Evolutionary conservation across 2,113 vertebrate species (phyloP).

Genomic region (Gadus macrocephalus): DNA sequence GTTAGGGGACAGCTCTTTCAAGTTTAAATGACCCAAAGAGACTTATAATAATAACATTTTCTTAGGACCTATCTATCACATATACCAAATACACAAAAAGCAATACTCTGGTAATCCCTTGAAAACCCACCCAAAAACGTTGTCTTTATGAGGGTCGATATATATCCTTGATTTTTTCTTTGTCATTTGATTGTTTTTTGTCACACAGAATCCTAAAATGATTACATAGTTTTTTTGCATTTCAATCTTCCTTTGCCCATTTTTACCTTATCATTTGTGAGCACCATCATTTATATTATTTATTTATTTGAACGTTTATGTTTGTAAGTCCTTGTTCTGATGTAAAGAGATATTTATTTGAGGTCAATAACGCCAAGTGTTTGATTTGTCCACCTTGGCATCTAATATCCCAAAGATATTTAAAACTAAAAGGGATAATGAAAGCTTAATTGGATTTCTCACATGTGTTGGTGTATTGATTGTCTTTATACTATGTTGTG

Average conservation of each 20-base stretch:
- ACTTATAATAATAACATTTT: slow-evolving; percentile 35
- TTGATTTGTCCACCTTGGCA: slow-evolving; percentile 33
- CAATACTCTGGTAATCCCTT: slow-evolving; percentile 8
- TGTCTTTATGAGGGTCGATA: slow-evolving; percentile 21
- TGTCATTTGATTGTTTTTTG: slow-evolving; percentile 15
- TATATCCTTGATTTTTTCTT: slow-evolving; percentile 29
- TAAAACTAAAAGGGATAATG: slow-evolving; percentile 34
- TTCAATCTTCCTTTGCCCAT: slow-evolving; percentile 70
- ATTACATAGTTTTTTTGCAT: slow-evolving; percentile 40
- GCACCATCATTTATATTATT: slow-evolving; percentile 72
- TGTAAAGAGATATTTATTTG: slow-evolving; percentile 71
- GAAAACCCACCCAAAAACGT: slow-evolving; percentile 30
- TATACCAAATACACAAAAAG: slow-evolving; percentile 60
- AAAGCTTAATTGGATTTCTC: slow-evolving; percentile 31
- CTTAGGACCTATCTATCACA: slow-evolving; percentile 58
- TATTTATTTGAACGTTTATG: slow-evolving; percentile 60
- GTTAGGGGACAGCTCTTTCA: slow-evolving; percentile 48
- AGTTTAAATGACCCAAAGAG: slow-evolving; percentile 62
- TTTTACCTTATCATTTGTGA: slow-evolving; percentile 62
- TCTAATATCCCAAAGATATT: slow-evolving; percentile 51
- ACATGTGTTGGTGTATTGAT: slow-evolving; percentile 31
- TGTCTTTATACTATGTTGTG: slow-evolving; percentile 29
- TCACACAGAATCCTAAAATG: neutral
- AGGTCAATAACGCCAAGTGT: slow-evolving; percentile 53
- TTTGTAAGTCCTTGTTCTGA: slow-evolving; percentile 46